Conservation (phyloP, 2,888 invertebrate species). For the Epinotia ramella region DNA sequence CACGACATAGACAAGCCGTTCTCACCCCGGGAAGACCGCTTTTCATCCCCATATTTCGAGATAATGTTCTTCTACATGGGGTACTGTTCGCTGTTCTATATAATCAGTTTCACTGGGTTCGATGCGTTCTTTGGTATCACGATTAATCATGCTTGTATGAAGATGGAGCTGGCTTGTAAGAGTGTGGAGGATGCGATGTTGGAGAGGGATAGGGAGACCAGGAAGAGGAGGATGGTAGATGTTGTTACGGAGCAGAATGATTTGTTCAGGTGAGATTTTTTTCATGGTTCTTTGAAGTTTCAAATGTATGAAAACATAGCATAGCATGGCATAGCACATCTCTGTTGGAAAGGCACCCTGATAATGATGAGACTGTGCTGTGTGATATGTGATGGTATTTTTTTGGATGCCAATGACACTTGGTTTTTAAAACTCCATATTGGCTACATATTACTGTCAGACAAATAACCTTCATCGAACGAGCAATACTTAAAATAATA, state of each 20-base stretch:
- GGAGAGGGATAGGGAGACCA: slow-evolving; percentile 24
- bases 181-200: slow-evolving; percentile 60
- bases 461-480: no score
- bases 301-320: no score
- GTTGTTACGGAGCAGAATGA: slow-evolving; percentile 64
- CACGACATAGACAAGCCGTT: slow-evolving; percentile 65
- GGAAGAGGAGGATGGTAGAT: slow-evolving; percentile 50
- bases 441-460: no score
- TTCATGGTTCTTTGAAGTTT: no score
- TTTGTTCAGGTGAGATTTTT: slow-evolving; percentile 57
- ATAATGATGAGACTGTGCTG: no score
- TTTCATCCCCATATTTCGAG: slow-evolving; percentile 65
- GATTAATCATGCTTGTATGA: slow-evolving; percentile 69
- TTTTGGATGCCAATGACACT: no score
- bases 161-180: slow-evolving; percentile 64
- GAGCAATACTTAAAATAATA: no score
- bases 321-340: no score
- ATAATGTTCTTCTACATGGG: slow-evolving; percentile 59
- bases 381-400: no score
- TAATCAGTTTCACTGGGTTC: slow-evolving; percentile 62
- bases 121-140: slow-evolving; percentile 67
- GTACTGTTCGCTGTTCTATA: slow-evolving; percentile 54
- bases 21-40: slow-evolving; percentile 53
- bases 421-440: no score
- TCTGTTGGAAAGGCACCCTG: no score